A percentile compares a stretch with the other conserved stretches of the same genome.
phyloP scores from a whole-genome alignment of 2,888 invertebrate genomes.

The Sympetrum striolatum region DNA sequence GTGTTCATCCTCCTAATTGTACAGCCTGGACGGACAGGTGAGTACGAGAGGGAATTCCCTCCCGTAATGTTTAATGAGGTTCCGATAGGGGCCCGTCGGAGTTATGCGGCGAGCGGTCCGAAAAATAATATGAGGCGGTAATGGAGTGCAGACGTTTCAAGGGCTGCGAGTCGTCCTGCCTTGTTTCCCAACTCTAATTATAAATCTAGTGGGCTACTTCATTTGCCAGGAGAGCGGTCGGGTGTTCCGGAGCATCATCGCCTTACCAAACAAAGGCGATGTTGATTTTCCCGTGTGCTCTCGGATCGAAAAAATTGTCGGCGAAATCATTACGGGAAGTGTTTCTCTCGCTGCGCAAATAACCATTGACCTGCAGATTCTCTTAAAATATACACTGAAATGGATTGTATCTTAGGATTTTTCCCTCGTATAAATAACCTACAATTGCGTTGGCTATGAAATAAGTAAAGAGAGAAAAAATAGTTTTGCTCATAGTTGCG shows the following conservation, averaged over 20 bases:
- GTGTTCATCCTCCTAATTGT: slow-evolving; percentile 24
- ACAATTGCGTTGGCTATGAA: too few relatives aligned
- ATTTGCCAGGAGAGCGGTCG: not conserved
- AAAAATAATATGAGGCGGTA: not conserved
- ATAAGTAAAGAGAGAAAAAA: too few relatives aligned
- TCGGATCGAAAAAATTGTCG: too few relatives aligned
- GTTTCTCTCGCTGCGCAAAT: too few relatives aligned
- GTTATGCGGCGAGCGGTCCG: not conserved
- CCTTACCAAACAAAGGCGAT: not conserved
- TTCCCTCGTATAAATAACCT: too few relatives aligned
- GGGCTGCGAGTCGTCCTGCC: not conserved
- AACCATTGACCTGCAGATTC: too few relatives aligned
- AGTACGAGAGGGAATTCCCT: not conserved
- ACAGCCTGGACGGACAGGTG: slow-evolving; percentile 25
- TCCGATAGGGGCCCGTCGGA: not conserved
- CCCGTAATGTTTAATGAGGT: not conserved
- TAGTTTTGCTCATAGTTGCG: too few relatives aligned
- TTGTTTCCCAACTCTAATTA: not conserved
- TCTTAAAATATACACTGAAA: too few relatives aligned
- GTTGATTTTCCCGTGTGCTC: too few relatives aligned
- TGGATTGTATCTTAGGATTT: too few relatives aligned
- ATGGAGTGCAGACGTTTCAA: not conserved
- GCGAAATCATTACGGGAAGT: too few relatives aligned
- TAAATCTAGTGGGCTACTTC: not conserved
- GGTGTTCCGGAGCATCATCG: not conserved